Conservation (phyloP, 2,113 vertebrate species). For the Tinamus guttatus region DNA sequence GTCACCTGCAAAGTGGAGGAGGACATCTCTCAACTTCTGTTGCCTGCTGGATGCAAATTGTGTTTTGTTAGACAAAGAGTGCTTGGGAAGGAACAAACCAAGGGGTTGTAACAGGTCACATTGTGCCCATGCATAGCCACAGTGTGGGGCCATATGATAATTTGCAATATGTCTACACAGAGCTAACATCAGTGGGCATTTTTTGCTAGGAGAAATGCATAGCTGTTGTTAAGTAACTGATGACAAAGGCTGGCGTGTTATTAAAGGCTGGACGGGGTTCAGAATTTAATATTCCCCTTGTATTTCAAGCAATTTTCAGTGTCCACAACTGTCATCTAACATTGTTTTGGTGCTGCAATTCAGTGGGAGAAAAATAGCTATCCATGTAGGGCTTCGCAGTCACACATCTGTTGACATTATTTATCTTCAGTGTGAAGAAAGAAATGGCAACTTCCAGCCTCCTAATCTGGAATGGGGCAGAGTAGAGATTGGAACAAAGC, state of each 20-base stretch:
- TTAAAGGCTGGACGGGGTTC: constrained; percentile 37
- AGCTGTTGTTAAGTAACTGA: constrained; percentile 48
- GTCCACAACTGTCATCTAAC: constrained; percentile 59
- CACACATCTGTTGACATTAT: constrained; percentile 45
- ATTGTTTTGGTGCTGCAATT: constrained; percentile 57
- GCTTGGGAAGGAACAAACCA: neutral
- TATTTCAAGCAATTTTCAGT: constrained; percentile 54
- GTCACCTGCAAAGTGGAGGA: neutral
- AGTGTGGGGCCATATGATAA: neutral
- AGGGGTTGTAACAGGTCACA: neutral
- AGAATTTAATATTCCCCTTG: constrained; percentile 1
- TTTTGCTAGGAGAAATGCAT: constrained; percentile 3
- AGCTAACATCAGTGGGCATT: neutral
- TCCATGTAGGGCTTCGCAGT: constrained; percentile 20
- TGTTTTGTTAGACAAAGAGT: neutral
- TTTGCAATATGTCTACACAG: neutral
- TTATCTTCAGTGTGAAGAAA: constrained; percentile 33
- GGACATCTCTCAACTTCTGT: neutral
- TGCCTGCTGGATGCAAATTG: neutral
- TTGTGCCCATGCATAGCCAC: neutral
- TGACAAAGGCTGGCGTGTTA: constrained; percentile 49
- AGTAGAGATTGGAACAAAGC: constrained; percentile 27
- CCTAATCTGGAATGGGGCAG: neutral
- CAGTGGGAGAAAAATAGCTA: constrained; percentile 58
- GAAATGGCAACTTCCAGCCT: constrained; percentile 13